phyloP scores from a whole-genome alignment of 2,113 vertebrate species.

The Garra rufa region DNA sequence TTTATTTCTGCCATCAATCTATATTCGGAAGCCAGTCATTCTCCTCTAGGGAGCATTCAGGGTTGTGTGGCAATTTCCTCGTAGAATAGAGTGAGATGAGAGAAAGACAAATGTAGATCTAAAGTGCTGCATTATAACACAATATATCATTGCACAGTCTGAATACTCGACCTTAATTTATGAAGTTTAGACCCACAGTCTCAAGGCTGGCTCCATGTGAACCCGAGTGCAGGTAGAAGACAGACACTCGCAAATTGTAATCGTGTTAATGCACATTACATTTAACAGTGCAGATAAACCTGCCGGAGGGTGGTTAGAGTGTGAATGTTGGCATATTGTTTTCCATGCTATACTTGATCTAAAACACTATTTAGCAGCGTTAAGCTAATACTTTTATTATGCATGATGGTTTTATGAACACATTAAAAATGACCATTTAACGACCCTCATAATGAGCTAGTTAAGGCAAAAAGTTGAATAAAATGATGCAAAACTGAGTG shows the following conservation, averaged over 20 bases:
- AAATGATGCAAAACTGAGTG: neutral
- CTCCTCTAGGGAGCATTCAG: conserved; percentile 23
- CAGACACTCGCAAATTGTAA: neutral
- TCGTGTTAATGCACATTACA: conserved; percentile 10
- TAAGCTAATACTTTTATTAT: conserved; percentile 4
- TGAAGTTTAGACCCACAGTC: conserved; percentile 23
- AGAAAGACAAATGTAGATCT: conserved; percentile 40
- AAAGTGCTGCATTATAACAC: conserved; percentile 44
- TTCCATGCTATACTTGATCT: neutral
- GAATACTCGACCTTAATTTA: conserved; percentile 38
- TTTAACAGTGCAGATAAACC: neutral
- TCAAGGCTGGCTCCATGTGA: neutral
- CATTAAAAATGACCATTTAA: neutral
- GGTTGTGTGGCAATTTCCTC: conserved; percentile 44
- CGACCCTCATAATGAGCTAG: neutral
- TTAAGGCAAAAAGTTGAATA: neutral
- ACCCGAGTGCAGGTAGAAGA: neutral
- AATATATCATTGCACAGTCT: conserved; percentile 29
- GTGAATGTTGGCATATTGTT: neutral
- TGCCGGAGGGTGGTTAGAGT: neutral
- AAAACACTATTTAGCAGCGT: neutral
- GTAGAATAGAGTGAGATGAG: conserved; percentile 38
- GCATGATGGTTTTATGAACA: neutral
- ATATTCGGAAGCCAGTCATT: conserved; percentile 50
- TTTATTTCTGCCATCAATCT: conserved; percentile 53